These are phyloP conservation scores for Proteles cristata DNA, from an alignment of 2,113 vertebrate genomes.

Conservation along the genomic window DNA sequence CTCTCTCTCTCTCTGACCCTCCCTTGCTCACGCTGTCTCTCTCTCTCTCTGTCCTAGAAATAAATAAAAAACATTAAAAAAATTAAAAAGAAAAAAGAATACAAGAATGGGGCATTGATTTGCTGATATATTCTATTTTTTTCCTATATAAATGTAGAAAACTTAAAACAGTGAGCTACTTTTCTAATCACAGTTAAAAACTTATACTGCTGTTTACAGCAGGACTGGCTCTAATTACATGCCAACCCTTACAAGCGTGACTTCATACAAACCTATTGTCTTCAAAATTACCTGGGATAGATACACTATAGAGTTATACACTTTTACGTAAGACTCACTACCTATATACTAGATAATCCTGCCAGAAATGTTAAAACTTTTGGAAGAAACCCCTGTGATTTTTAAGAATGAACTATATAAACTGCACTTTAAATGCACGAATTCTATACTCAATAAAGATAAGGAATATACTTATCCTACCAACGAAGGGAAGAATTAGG, in stretches of 20 bases:
- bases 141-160: not conserved
- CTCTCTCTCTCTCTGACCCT: too few relatives aligned
- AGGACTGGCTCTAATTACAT: not conserved
- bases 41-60: too few relatives aligned
- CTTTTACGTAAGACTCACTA: not conserved
- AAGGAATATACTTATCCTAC: not conserved
- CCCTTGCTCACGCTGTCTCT: too few relatives aligned
- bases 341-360: not conserved
- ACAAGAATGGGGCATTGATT: not conserved
- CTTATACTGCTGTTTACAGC: not conserved
- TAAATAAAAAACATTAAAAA: too few relatives aligned
- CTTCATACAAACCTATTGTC: not conserved
- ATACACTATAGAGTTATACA: not conserved
- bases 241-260: not conserved
- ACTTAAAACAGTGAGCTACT: not conserved
- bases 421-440: not conserved
- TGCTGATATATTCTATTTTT: not conserved
- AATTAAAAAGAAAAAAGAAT: too few relatives aligned
- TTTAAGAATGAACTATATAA: not conserved
- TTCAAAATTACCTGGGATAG: not conserved
- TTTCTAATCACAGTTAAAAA: not conserved
- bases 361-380: not conserved
- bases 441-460: slow-evolving; percentile 14
- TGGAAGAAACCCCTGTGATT: not conserved
- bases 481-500: not conserved